Conservation (phyloP, 1,140 invertebrate species). For the Phymorhynchus buccinoides region DNA sequence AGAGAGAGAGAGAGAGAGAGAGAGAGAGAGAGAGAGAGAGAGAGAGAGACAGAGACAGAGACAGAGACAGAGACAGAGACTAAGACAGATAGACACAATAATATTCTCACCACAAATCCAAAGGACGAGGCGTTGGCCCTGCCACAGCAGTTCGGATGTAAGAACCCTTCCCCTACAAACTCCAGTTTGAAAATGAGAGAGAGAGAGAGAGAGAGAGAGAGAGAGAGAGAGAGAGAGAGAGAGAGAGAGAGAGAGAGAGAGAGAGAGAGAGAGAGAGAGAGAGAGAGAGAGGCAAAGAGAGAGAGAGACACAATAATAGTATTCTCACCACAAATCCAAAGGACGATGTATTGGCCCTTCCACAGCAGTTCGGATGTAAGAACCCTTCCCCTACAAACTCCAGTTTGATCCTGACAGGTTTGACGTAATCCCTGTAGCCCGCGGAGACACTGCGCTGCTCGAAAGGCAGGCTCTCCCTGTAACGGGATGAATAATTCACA, state of each 20-base stretch:
- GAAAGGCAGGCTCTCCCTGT: neutral
- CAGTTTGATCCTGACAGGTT: neutral
- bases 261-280: no score
- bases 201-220: neutral
- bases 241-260: no score
- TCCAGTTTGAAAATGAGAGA: constrained; percentile 10
- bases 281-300: no score
- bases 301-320: neutral
- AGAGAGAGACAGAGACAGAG: neutral
- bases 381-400: constrained; percentile 25
- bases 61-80: neutral
- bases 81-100: neutral
- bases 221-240: no score
- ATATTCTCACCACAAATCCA: neutral
- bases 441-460: neutral
- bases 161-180: constrained; percentile 19
- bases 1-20: no score
- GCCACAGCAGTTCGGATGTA: constrained; percentile 27
- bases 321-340: constrained; percentile 1
- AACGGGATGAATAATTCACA: no score
- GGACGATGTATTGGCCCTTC: constrained; percentile 8
- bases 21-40: no score
- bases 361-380: constrained; percentile 24
- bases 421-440: neutral
- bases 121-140: constrained; percentile 21